phyloP scores from a whole-genome alignment of 2,113 vertebrate genomes.

The Myrmophylax atrothorax region DNA sequence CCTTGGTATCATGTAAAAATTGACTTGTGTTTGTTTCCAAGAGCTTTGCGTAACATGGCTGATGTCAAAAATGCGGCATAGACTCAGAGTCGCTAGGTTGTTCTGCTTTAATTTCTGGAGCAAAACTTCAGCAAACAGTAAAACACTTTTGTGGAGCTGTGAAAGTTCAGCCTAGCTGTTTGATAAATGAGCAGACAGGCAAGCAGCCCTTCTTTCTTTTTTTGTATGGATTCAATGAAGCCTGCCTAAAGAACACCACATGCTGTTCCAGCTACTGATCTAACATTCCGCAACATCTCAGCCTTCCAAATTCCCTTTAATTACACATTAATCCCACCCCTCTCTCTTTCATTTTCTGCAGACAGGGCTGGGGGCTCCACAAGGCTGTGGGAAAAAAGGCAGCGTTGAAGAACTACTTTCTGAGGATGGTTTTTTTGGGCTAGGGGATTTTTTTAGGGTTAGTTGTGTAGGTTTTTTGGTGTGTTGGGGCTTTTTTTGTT shows the following conservation, averaged over 20 bases:
- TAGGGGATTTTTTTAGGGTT: not conserved
- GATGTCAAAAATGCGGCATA: constrained; percentile 46
- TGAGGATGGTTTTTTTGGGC: not conserved
- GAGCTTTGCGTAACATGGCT: constrained; percentile 17
- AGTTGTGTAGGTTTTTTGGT: not conserved
- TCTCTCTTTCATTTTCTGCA: constrained; percentile 94
- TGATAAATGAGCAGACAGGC: constrained; percentile 99
- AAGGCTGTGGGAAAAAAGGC: constrained; percentile 82
- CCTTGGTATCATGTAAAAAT: constrained; percentile 22
- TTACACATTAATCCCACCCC: constrained; percentile 98
- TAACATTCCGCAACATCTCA: constrained; percentile 99
- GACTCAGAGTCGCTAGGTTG: constrained; percentile 39
- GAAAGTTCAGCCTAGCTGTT: constrained; percentile 93
- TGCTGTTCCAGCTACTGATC: constrained; percentile 99
- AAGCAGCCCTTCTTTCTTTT: constrained; percentile 92
- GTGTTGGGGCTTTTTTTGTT: not conserved
- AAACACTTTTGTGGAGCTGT: constrained; percentile 92
- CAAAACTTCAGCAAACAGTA: constrained; percentile 96
- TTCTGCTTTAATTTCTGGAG: constrained; percentile 88
- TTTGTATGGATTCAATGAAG: constrained; percentile 99
- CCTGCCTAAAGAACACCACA: constrained; percentile 99
- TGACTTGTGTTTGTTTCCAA: constrained; percentile 33
- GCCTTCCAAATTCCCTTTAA: constrained; percentile 99
- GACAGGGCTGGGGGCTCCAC: constrained; percentile 81
- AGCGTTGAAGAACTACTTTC: constrained; percentile 73